Conservation (phyloP, 2,888 invertebrate species). For the Lycocerus yunnanus region DNA sequence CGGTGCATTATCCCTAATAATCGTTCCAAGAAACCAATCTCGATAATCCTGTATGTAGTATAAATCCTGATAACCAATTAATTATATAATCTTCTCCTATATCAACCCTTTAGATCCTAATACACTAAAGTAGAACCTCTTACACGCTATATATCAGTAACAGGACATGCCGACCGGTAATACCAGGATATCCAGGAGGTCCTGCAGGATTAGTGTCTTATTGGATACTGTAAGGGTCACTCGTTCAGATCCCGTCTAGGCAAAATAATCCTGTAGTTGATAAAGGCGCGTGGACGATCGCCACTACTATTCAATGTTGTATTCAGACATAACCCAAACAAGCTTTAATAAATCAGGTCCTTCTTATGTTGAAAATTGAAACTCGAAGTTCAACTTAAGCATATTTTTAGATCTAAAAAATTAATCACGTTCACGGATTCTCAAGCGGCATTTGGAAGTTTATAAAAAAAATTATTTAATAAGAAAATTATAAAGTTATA, state of each 20-base stretch:
- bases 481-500: not conserved
- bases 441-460: not conserved
- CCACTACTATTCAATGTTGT: conserved; percentile 25
- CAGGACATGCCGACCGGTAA: conserved; percentile 40
- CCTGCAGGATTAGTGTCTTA: conserved; percentile 54
- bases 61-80: conserved; percentile 52
- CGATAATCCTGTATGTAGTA: conserved; percentile 28
- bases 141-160: conserved; percentile 41
- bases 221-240: conserved; percentile 51
- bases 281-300: conserved; percentile 38
- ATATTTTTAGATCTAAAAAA: not conserved
- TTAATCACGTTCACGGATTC: not conserved
- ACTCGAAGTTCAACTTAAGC: not conserved
- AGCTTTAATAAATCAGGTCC: conserved; percentile 7
- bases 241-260: conserved; percentile 47
- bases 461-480: not conserved
- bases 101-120: conserved; percentile 44
- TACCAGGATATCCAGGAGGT: conserved; percentile 44
- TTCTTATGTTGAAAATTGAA: not conserved
- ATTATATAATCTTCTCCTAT: conserved; percentile 53
- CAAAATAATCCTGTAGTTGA: conserved; percentile 51
- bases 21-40: conserved; percentile 30
- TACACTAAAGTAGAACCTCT: conserved; percentile 36
- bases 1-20: conserved; percentile 12
- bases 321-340: conserved; percentile 10